A percentile compares a stretch with the other conserved stretches of the same genome.
Conservation (phyloP, 64 coral and sea anemone species). For the Dendrophyllia cribrosa region DNA sequence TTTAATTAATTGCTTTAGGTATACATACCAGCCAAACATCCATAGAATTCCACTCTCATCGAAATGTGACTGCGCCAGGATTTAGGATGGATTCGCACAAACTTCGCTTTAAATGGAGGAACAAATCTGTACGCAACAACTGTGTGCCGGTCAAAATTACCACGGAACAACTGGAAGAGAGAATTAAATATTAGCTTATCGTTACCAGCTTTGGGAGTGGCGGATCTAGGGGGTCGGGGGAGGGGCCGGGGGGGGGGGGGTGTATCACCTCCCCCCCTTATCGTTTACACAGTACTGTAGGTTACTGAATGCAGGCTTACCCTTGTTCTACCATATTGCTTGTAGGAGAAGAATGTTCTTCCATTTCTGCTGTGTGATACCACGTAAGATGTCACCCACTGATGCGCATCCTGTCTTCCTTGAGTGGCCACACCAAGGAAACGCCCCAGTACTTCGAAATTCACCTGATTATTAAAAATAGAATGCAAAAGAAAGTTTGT, state of each 20-base stretch:
- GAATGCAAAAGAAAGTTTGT: not conserved
- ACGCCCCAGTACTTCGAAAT: conserved; percentile 66
- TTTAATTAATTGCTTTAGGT: not conserved
- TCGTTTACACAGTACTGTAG: too few species aligned
- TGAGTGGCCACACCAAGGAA: conserved; percentile 85
- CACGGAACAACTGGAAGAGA: conserved; percentile 50
- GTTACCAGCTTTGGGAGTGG: not conserved
- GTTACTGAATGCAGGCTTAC: conserved; percentile 9
- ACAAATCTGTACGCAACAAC: conserved; percentile 69
- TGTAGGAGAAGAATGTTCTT: conserved; percentile 74
- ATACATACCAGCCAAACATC: conserved; percentile 63
- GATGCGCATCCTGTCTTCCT: conserved; percentile 77
- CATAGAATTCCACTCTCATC: conserved; percentile 73
- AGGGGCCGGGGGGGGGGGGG: too few species aligned
- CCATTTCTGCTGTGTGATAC: conserved; percentile 83
- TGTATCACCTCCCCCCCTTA: too few species aligned
- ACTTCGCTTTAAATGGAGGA: conserved; percentile 56
- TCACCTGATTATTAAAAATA: conserved; percentile 39
- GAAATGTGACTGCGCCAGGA: conserved; percentile 60
- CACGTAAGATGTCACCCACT: conserved; percentile 89
- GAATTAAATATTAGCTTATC: not conserved
- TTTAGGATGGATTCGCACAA: conserved; percentile 59
- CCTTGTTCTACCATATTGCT: conserved; percentile 76
- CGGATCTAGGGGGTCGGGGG: too few species aligned
- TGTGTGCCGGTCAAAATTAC: conserved; percentile 72